A percentile compares a stretch with the other conserved stretches of the same genome.
phyloP scores from a whole-genome alignment of 1,140 invertebrate genomes.

The Diorhabda sublineata region DNA sequence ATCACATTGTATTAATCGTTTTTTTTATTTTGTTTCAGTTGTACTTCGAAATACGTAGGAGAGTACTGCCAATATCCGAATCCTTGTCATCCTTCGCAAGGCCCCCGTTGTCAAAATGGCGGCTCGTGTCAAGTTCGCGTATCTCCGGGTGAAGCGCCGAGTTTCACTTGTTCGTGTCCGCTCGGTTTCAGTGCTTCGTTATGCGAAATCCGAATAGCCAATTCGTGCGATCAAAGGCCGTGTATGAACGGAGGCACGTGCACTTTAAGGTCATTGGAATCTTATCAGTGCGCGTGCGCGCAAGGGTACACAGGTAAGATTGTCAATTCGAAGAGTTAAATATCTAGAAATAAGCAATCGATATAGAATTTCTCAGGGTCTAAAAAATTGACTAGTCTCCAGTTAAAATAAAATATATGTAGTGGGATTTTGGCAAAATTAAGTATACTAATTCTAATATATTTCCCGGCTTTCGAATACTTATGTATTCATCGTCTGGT shows the following conservation, averaged over 20 bases:
- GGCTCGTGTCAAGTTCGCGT: constrained; percentile 81
- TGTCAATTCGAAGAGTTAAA: too few species aligned
- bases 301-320: constrained; percentile 77
- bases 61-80: constrained; percentile 92
- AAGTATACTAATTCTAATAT: too few species aligned
- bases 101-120: constrained; percentile 83
- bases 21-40: constrained; percentile 67
- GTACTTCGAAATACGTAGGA: constrained; percentile 83
- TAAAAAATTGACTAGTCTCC: too few species aligned
- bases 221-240: constrained; percentile 84
- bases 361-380: too few species aligned
- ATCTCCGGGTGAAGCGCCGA: constrained; percentile 60
- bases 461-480: too few species aligned
- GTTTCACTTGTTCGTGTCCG: constrained; percentile 82
- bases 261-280: constrained; percentile 67
- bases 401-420: too few species aligned
- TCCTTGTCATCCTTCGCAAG: constrained; percentile 78
- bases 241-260: constrained; percentile 85
- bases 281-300: constrained; percentile 79
- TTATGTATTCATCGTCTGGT: too few species aligned
- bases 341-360: too few species aligned
- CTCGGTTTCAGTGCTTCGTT: constrained; percentile 87
- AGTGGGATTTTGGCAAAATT: too few species aligned
- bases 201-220: constrained; percentile 86
- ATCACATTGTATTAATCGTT: background rate